A percentile compares a stretch with the other conserved stretches of the same genome.
Conservation (phyloP, 2,888 invertebrate genomes). For the Halocaridina rubra region DNA sequence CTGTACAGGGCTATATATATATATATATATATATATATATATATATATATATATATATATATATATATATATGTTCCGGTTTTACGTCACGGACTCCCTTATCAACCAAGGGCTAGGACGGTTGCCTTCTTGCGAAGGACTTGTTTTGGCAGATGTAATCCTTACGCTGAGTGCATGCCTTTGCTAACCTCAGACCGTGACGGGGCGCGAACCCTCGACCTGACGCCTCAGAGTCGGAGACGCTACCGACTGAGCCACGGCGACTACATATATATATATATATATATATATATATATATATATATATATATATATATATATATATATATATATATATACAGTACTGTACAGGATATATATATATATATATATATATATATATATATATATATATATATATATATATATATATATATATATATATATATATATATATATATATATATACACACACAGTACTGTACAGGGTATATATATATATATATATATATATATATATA, state of each 20-base stretch:
- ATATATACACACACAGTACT: background rate
- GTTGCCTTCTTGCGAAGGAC: background rate
- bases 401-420: background rate
- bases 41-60: background rate
- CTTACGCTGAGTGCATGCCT: background rate
- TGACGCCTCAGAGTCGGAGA: background rate
- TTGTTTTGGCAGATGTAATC: background rate
- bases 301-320: background rate
- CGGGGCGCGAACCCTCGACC: background rate
- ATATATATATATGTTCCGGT: background rate
- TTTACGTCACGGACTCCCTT: background rate
- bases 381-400: background rate
- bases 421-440: background rate
- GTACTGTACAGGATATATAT: too few species aligned
- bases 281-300: background rate
- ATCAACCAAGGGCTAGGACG: background rate
- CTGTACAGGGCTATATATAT: background rate
- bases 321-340: background rate
- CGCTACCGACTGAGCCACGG: background rate
- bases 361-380: background rate
- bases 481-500: constrained; percentile 31
- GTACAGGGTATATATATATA: background rate
- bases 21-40: background rate
- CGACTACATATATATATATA: background rate
- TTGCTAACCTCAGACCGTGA: background rate